These are phyloP conservation scores for Drosophila setosimentum DNA, from an alignment of 2,888 invertebrate genomes.

Conservation along the genomic window DNA sequence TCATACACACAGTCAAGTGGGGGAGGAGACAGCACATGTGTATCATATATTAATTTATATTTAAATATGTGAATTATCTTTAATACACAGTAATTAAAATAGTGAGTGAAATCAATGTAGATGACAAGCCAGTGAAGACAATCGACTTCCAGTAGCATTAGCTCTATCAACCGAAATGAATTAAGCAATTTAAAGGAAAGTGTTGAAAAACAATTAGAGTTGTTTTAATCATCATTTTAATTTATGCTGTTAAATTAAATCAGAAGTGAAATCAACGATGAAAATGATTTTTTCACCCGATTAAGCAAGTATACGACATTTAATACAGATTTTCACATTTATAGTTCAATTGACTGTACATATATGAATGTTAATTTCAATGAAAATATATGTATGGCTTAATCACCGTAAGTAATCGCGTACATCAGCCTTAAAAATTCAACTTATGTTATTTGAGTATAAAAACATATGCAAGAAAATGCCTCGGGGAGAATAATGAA, in stretches of 20 bases:
- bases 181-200: background rate
- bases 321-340: background rate
- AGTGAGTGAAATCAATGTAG: background rate
- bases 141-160: background rate
- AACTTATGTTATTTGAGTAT: constrained; percentile 4
- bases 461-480: background rate
- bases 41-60: background rate
- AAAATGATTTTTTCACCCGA: background rate
- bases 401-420: background rate
- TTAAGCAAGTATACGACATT: background rate
- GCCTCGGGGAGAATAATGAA: constrained; percentile 1
- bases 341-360: background rate
- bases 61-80: background rate
- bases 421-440: background rate
- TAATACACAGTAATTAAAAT: background rate
- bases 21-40: background rate
- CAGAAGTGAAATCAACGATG: background rate
- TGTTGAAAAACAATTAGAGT: background rate
- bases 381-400: background rate
- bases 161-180: background rate
- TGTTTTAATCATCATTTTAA: background rate
- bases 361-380: background rate
- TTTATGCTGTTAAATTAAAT: background rate
- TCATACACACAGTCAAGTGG: background rate
- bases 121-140: background rate